phyloP scores from a whole-genome alignment of 2,888 invertebrate species.

The Drosophila falleni region DNA sequence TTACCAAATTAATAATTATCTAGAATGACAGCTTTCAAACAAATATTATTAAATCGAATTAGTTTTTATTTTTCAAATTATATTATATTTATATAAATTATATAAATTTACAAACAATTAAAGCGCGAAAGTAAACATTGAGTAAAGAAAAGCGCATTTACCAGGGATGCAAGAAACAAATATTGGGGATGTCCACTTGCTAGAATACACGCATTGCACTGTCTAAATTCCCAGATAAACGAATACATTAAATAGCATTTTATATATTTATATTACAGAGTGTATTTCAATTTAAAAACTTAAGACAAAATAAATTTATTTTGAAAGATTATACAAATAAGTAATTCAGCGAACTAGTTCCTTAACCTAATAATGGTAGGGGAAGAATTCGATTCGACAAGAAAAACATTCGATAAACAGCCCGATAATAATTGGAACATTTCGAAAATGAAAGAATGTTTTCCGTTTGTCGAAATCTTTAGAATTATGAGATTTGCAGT shows the following conservation, averaged over 20 bases:
- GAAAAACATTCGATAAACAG: neutral
- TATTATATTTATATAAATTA: too few species aligned
- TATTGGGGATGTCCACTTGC: neutral
- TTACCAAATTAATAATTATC: neutral
- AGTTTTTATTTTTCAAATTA: neutral
- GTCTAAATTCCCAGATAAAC: neutral
- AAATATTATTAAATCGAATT: neutral
- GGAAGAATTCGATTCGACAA: neutral
- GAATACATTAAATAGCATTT: neutral
- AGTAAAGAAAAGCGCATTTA: neutral
- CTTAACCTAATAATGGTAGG: neutral
- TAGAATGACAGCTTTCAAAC: neutral
- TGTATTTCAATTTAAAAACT: too few species aligned
- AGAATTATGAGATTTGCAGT: neutral
- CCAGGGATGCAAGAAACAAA: neutral
- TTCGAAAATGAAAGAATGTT: neutral
- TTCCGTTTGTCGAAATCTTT: neutral
- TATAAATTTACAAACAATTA: neutral
- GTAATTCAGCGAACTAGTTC: neutral
- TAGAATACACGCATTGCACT: neutral
- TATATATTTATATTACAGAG: too few species aligned
- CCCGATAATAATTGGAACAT: neutral
- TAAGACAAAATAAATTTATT: neutral
- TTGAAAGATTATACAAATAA: neutral
- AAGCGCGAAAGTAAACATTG: neutral